Percentiles rank a stretch among this genome's conserved stretches.
These are phyloP conservation scores for Ridgeia piscesae DNA, from an alignment of 1,140 invertebrate species.

Conservation along the genomic window DNA sequence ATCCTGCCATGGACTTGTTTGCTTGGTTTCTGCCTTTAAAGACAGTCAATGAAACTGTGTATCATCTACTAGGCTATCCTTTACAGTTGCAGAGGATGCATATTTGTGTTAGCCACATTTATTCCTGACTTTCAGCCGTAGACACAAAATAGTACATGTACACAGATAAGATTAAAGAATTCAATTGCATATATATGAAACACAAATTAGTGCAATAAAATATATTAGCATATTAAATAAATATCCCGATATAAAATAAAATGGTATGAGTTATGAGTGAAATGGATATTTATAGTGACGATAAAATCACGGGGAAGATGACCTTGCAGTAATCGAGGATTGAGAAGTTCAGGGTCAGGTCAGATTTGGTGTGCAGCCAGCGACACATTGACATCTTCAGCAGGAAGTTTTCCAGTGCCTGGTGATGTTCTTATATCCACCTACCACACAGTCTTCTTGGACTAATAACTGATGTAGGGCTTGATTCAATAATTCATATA, in stretches of 20 bases:
- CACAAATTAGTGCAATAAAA: too few species aligned
- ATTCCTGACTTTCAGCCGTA: too few species aligned
- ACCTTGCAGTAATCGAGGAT: background rate
- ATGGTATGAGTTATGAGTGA: background rate
- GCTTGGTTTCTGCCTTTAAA: too few species aligned
- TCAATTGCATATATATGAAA: too few species aligned
- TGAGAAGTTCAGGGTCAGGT: background rate
- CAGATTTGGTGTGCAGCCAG: background rate
- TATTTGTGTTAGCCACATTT: too few species aligned
- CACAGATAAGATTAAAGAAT: too few species aligned
- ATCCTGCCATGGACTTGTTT: too few species aligned
- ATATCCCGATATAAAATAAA: background rate
- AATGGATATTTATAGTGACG: background rate
- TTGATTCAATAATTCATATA: conserved; percentile 1
- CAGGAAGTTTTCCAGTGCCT: background rate
- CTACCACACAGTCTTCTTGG: background rate
- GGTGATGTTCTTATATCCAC: background rate
- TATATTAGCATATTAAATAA: too few species aligned
- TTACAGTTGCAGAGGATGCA: too few species aligned
- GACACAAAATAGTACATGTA: too few species aligned
- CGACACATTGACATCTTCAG: background rate
- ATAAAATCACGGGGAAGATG: background rate
- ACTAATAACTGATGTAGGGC: background rate
- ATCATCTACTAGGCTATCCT: too few species aligned
- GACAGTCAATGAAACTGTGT: too few species aligned